These are phyloP conservation scores for Bombyx mori DNA, from an alignment of 1,140 invertebrate species.

Conservation along the genomic window ASM3026992v2 NC_085119.1:3414001-3414500, in stretches of 20 bases:
- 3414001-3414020: too few relatives aligned
- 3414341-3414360: conserved; percentile 59
- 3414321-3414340: conserved; percentile 36
- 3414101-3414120: too few relatives aligned
- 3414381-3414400: conserved; percentile 52
- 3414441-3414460: conserved; percentile 19
- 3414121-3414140: too few relatives aligned
- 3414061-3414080: too few relatives aligned
- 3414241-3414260: conserved; percentile 7
- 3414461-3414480: conserved; percentile 29
- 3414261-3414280: neutral
- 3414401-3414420: conserved; percentile 13
- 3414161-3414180: too few relatives aligned
- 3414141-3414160: too few relatives aligned
- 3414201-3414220: neutral
- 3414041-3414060: too few relatives aligned
- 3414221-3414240: too few relatives aligned
- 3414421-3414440: conserved; percentile 45
- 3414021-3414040: too few relatives aligned
- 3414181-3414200: neutral
- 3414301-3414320: conserved; percentile 5
- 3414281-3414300: neutral
- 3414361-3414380: conserved; percentile 43
- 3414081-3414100: too few relatives aligned
- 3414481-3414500: too few relatives aligned